Conservation (phyloP, 2,113 vertebrate species). For the Colossoma macropomum region DNA sequence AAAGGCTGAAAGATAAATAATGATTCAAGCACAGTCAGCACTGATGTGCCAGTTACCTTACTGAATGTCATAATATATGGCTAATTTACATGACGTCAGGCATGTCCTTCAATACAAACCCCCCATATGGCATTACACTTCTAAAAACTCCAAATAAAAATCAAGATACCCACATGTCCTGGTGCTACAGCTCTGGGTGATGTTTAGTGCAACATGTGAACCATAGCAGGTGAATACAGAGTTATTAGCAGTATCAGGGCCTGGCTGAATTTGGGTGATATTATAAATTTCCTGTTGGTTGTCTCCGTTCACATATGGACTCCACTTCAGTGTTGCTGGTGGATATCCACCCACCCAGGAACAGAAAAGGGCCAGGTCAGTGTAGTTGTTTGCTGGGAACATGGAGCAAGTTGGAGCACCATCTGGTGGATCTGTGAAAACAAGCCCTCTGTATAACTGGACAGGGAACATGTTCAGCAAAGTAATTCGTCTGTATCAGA, state of each 20-base stretch:
- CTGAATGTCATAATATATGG: no score
- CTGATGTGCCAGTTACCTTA: no score
- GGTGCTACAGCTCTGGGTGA: conserved; percentile 70
- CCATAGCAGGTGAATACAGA: conserved; percentile 81
- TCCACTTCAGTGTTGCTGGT: conserved; percentile 80
- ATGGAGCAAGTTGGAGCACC: conserved; percentile 82
- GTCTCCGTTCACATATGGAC: conserved; percentile 60
- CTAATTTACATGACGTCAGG: no score
- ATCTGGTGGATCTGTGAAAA: conserved; percentile 82
- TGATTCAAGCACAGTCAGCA: no score
- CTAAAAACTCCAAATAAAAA: neutral
- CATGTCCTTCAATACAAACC: no score
- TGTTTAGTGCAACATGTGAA: conserved; percentile 75
- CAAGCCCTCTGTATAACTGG: conserved; percentile 43
- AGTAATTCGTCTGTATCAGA: neutral
- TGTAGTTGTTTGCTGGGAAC: conserved; percentile 75
- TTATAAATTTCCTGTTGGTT: conserved; percentile 64
- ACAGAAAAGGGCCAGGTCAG: conserved; percentile 80
- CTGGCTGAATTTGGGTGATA: conserved; percentile 70
- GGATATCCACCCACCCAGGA: conserved; percentile 86
- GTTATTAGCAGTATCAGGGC: conserved; percentile 70
- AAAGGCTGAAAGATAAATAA: no score
- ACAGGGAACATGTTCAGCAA: neutral
- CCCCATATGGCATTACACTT: no score
- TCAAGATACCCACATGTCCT: conserved; percentile 79